Percentiles rank a stretch among this genome's conserved stretches.
Evolutionary conservation across 2,888 invertebrate species (phyloP).

Genomic region (Balanococcus diminutus): DNA sequence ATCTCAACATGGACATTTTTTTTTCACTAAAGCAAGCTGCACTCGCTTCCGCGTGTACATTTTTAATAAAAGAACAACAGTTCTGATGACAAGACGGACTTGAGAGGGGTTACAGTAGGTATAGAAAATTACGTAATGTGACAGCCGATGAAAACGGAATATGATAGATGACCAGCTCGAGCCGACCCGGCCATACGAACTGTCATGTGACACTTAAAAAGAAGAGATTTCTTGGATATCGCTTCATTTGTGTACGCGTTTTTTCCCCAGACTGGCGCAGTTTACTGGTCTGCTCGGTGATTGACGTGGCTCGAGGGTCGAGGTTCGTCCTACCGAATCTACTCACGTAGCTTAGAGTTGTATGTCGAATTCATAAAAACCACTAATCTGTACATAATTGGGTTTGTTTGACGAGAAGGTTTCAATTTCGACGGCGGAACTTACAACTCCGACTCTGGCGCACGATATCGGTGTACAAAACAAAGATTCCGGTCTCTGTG

Average conservation of each 20-base stretch:
- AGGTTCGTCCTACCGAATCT: too few relatives aligned
- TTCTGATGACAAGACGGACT: background rate
- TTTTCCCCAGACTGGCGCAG: background rate
- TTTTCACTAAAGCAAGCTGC: background rate
- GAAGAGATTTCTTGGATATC: constrained; percentile 7
- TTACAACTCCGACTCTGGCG: background rate
- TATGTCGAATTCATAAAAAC: constrained; percentile 50
- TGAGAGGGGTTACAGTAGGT: background rate
- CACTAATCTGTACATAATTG: constrained; percentile 54
- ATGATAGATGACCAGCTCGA: constrained; percentile 42
- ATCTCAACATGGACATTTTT: background rate
- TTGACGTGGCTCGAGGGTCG: constrained; percentile 36
- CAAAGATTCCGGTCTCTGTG: background rate
- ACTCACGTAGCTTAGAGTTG: background rate
- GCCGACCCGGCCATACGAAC: background rate
- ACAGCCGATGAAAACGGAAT: constrained; percentile 40
- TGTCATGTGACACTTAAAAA: constrained; percentile 26
- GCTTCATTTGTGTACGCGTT: background rate
- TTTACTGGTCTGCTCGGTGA: background rate
- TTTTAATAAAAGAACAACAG: background rate
- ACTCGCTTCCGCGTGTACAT: background rate
- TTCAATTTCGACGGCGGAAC: constrained; percentile 10
- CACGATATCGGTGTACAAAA: constrained; percentile 38
- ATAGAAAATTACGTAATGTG: constrained; percentile 22
- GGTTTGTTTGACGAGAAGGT: constrained; percentile 17